Percentiles rank a stretch among this genome's conserved stretches.
Evolutionary conservation across 2,888 invertebrate genomes (phyloP).

Genomic region (Dryadula phaetusa): DNA sequence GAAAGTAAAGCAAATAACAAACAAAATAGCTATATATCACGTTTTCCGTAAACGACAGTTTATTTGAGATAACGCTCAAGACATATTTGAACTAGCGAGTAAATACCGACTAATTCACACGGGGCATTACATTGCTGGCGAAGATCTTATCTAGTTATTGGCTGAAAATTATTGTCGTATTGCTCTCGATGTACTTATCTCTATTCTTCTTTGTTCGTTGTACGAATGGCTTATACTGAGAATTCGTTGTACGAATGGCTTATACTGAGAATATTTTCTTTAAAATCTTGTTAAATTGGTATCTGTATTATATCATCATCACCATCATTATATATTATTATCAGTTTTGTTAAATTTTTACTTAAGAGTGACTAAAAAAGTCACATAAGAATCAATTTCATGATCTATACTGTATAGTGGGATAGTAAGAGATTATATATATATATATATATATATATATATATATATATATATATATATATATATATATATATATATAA

Average conservation of each 20-base stretch:
- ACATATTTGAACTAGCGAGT: conserved; percentile 23
- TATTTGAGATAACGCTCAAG: conserved; percentile 23
- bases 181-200: conserved; percentile 33
- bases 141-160: conserved; percentile 46
- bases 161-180: conserved; percentile 45
- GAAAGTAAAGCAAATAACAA: background rate
- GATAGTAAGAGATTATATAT: no score
- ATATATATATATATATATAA: no score
- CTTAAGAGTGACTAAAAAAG: no score
- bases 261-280: background rate
- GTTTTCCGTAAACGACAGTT: background rate
- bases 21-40: background rate
- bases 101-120: conserved; percentile 24
- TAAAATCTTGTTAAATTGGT: background rate
- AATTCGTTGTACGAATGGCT: background rate
- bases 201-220: background rate
- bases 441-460: no score
- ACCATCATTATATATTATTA: no score
- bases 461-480: no score
- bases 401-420: no score
- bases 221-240: background rate
- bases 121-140: conserved; percentile 26
- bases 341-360: no score
- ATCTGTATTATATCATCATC: no score
- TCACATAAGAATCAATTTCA: no score